These are phyloP conservation scores for Rhagoletis zephyria DNA, from an alignment of 1,140 invertebrate genomes.

Conservation along the genomic window DNA sequence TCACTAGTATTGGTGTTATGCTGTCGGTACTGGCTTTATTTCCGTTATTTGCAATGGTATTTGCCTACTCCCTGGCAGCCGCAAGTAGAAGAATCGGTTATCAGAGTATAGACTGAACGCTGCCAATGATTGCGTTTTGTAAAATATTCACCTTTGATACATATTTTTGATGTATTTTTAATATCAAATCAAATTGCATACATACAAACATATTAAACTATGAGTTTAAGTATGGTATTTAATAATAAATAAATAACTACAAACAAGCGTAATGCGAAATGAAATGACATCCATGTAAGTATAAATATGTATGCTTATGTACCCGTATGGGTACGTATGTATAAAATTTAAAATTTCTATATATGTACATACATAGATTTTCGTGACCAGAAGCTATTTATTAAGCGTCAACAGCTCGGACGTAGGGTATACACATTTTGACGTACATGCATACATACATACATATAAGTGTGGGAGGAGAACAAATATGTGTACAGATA, in stretches of 20 bases:
- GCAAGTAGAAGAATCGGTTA: conserved; percentile 23
- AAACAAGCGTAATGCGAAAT: conserved; percentile 29
- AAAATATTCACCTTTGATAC: neutral
- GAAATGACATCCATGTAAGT: neutral
- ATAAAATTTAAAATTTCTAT: too few species aligned
- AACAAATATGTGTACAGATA: neutral
- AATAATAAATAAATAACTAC: conserved; percentile 38
- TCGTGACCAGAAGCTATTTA: neutral
- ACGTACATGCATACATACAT: neutral
- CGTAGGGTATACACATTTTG: conserved; percentile 1
- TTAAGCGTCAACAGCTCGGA: conserved; percentile 24
- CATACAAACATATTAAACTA: neutral
- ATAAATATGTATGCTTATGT: too few species aligned
- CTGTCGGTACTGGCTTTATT: conserved; percentile 56
- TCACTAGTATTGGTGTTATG: conserved; percentile 53
- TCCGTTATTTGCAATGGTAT: conserved; percentile 56
- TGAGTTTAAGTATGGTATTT: conserved; percentile 24
- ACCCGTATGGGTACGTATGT: too few species aligned
- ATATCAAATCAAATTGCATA: neutral
- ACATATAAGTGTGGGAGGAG: conserved; percentile 5
- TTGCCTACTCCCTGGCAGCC: conserved; percentile 33
- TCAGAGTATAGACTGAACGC: neutral
- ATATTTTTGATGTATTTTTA: neutral
- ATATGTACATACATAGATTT: neutral
- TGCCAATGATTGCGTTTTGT: neutral